Evolutionary conservation across 2,888 invertebrate species (phyloP), one percentile per base, ranked within the genome.

Genomic region (Calameuta idolon): DNA sequence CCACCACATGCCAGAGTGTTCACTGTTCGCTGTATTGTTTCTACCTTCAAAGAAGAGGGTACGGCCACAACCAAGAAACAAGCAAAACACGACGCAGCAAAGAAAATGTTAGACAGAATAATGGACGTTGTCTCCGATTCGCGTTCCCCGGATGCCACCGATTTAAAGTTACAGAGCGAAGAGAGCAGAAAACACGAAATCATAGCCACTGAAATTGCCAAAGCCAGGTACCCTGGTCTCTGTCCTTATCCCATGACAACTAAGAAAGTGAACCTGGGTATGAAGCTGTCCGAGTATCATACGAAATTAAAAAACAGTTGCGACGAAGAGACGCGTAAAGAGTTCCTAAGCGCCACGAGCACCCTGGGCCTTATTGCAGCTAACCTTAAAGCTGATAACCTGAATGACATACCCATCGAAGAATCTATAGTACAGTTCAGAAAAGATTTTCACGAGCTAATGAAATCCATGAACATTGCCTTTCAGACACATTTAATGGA

Each of bases 1-100:
- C 95, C 95, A 31, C 93, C 95, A 69, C 95, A 95, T 92, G 92
- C 92, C 77, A 93, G 94, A 84, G 92, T 93, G 82, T 95, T 95
- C 90, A 94, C 94, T 0, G 90, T 94, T 82, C 91, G 93, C 80
- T 95, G 94, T 85, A 85, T 87, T 79, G 92, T 95, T 33, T 93
- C 93, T 34, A 92, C 92, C 71, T 93, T 94, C 87, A 88, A 85
- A 83, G 94, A 94, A 78, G 86, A 90, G 82, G 94, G 94, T 79
- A 92, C 93, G 37, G 93, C 94, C 74, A 92, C 92, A 83, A 95
- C 95, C 77, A 95, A 95, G 89, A 94, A 95, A 88, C 92, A 93
- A 80, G 95, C 95, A 12, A 94, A 94, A 77, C 95, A 95, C 86
- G 89, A 93, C 40, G 94, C 94, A 69, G 94, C 95, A 1, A 90